Evolutionary conservation across 2,888 invertebrate species (phyloP).

Genomic region (Anarsia innoxiella): DNA sequence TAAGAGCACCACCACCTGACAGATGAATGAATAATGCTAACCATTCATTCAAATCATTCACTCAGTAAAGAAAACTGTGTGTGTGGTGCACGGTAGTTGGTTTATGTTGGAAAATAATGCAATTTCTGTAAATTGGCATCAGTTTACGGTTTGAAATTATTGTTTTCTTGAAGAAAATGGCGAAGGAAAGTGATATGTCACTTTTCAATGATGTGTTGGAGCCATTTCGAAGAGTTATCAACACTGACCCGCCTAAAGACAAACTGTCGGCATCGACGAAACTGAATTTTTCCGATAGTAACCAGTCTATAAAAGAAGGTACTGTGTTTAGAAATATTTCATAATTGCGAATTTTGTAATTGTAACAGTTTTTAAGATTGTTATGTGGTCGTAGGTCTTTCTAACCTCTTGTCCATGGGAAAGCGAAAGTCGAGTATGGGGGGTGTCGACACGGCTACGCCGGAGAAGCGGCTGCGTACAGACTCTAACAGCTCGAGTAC

Average conservation of each 20-base stretch:
- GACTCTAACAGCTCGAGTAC: constrained; percentile 42
- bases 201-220: constrained; percentile 62
- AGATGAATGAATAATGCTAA: no score
- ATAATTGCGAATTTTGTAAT: background rate
- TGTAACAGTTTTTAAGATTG: no score
- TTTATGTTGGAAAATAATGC: no score
- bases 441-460: constrained; percentile 36
- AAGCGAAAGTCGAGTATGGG: constrained; percentile 59
- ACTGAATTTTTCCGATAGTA: constrained; percentile 66
- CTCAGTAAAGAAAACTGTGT: no score
- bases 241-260: constrained; percentile 64
- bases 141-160: background rate
- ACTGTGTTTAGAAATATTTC: constrained; percentile 9
- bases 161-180: constrained; percentile 33
- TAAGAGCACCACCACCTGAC: no score
- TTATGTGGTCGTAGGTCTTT: constrained; percentile 33
- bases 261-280: constrained; percentile 58
- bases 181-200: constrained; percentile 65
- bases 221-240: constrained; percentile 65
- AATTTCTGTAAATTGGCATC: background rate
- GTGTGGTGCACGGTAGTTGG: no score
- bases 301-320: constrained; percentile 62
- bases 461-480: constrained; percentile 52
- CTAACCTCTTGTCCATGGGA: constrained; percentile 46
- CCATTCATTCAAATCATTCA: no score